Evolutionary conservation across 2,888 invertebrate genomes (phyloP).

Genomic region (Branchinecta sandiegonensis): DNA sequence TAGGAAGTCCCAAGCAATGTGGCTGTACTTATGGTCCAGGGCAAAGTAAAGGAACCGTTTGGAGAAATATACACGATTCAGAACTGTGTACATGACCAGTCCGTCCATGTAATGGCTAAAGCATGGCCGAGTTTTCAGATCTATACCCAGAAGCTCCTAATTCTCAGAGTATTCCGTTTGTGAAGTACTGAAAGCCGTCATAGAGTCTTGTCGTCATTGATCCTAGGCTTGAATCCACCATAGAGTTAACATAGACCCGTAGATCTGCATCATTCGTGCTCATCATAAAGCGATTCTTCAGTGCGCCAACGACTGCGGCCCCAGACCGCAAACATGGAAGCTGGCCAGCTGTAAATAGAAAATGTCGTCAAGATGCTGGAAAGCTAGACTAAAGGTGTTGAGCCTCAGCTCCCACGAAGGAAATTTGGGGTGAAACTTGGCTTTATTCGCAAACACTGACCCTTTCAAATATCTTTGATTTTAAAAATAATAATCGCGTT

Average conservation of each 20-base stretch:
- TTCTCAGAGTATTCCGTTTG: conserved; percentile 75
- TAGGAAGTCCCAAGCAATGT: too few species aligned
- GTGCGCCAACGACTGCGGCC: conserved; percentile 69
- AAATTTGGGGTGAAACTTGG: background rate
- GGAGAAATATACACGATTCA: too few species aligned
- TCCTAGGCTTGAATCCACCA: conserved; percentile 87
- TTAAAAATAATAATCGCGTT: background rate
- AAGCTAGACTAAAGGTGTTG: background rate
- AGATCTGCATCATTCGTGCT: conserved; percentile 89
- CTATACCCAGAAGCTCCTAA: too few species aligned
- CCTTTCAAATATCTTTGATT: background rate
- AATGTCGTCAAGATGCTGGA: background rate
- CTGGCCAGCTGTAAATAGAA: conserved; percentile 59
- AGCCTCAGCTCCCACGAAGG: too few species aligned
- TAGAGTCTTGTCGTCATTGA: conserved; percentile 94
- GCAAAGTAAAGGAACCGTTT: too few species aligned
- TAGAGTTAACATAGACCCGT: conserved; percentile 72
- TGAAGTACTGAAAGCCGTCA: conserved; percentile 97
- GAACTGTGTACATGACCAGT: too few species aligned
- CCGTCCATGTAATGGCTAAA: too few species aligned
- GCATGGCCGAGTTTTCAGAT: too few species aligned
- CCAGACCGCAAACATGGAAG: conserved; percentile 91
- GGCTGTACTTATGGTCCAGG: too few species aligned
- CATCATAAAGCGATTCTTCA: conserved; percentile 87
- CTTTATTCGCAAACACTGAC: background rate